phyloP scores from a whole-genome alignment of 2,888 invertebrate species.

The Plusia festucae region DNA sequence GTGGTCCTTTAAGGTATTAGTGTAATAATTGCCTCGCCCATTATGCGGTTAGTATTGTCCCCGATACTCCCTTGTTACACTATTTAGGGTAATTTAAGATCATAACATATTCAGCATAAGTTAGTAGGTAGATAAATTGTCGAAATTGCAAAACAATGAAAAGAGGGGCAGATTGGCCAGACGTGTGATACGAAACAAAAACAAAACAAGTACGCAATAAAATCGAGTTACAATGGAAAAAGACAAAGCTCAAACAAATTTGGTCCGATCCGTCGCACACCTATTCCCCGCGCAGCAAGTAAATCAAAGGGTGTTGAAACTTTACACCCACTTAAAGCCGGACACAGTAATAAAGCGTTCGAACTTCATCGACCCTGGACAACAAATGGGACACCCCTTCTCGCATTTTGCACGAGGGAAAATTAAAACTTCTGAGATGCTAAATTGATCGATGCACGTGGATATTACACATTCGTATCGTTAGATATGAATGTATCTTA shows the following conservation, averaged over 20 bases:
- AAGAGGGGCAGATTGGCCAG: slow-evolving; percentile 37
- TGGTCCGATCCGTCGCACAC: slow-evolving; percentile 76
- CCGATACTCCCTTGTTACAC: slow-evolving; percentile 62
- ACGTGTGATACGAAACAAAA: slow-evolving; percentile 57
- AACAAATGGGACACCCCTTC: slow-evolving; percentile 86
- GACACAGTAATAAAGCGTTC: slow-evolving; percentile 89
- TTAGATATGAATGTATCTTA: neutral
- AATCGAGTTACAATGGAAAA: slow-evolving; percentile 69
- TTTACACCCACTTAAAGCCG: slow-evolving; percentile 90
- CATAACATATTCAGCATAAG: slow-evolving; percentile 54
- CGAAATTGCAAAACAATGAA: slow-evolving; percentile 37
- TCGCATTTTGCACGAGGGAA: slow-evolving; percentile 81
- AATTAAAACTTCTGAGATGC: slow-evolving; percentile 84
- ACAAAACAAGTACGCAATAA: slow-evolving; percentile 69
- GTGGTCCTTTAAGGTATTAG: slow-evolving; percentile 88
- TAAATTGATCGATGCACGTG: slow-evolving; percentile 62
- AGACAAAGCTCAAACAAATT: slow-evolving; percentile 81
- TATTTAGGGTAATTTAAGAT: slow-evolving; percentile 62
- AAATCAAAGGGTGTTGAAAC: slow-evolving; percentile 90
- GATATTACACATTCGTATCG: slow-evolving; percentile 13
- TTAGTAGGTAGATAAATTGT: slow-evolving; percentile 12
- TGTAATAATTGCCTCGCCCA: slow-evolving; percentile 86
- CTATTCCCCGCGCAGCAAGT: slow-evolving; percentile 84
- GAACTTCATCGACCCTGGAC: slow-evolving; percentile 87
- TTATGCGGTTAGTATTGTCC: slow-evolving; percentile 83